These are phyloP conservation scores for Sprattus sprattus DNA, from an alignment of 2,113 vertebrate species.

Conservation along the genomic window DNA sequence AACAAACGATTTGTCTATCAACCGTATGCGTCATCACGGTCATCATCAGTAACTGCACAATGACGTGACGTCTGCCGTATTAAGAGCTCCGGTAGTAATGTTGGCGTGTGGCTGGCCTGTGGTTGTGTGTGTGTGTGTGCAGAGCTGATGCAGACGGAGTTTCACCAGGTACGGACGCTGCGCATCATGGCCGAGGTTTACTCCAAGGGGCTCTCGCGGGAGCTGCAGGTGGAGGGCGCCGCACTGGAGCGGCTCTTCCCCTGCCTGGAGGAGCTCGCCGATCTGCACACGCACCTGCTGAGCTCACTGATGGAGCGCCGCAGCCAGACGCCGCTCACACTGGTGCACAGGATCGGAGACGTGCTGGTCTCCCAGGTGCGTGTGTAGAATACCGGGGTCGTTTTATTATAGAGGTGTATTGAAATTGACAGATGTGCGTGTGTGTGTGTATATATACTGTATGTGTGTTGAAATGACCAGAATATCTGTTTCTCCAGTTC, in stretches of 20 bases:
- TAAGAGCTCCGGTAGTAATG: neutral
- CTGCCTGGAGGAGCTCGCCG: slow-evolving; percentile 82
- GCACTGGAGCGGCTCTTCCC: slow-evolving; percentile 87
- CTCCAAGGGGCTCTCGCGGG: slow-evolving; percentile 81
- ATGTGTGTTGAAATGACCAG: too few relatives aligned
- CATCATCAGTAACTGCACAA: neutral
- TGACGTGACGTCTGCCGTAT: neutral
- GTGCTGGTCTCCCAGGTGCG: slow-evolving; percentile 84
- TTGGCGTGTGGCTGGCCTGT: neutral
- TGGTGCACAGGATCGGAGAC: slow-evolving; percentile 84
- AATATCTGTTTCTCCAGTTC: slow-evolving; percentile 69
- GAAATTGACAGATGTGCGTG: neutral
- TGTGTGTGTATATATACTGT: neutral
- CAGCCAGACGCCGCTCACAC: slow-evolving; percentile 64
- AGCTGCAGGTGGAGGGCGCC: slow-evolving; percentile 81
- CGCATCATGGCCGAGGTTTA: slow-evolving; percentile 93
- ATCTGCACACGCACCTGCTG: slow-evolving; percentile 84
- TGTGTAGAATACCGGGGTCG: too few relatives aligned
- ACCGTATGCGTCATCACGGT: neutral
- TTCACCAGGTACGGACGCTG: slow-evolving; percentile 88
- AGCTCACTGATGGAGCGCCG: slow-evolving; percentile 83
- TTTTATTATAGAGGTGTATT: too few relatives aligned
- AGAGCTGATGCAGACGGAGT: slow-evolving; percentile 92
- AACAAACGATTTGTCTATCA: too few relatives aligned
- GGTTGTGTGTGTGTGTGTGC: neutral